Evolutionary conservation across 23 tunicate species (phyloP), one percentile per base, ranked within the genome.

Genomic region (Styela clava): DNA sequence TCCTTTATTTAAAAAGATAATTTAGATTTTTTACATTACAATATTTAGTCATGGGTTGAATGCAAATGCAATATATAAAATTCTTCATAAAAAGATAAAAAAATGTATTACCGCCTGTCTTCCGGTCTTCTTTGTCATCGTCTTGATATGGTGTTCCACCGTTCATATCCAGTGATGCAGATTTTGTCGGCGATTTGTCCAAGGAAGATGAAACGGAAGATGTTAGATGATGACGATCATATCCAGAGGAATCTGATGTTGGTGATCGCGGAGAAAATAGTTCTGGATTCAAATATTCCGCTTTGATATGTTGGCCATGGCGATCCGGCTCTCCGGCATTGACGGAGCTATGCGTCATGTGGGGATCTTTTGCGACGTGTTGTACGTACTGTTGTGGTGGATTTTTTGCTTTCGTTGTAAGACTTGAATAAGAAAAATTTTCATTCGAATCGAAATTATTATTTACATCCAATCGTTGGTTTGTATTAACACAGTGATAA

Each of bases 241-340:
- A 23, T 24, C 65, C 52, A 20, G 81, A 76, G 18, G 81, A 0
- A 44, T 76, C 81, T 0, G 81, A 76, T 20, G 81, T 52, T 44
- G 81, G 30, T 9, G 81, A 76, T 22, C 81, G 81, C 81, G 81
- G 81, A 18, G 81, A 52, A 52, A 76, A 76, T 7, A 76, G 27
- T 20, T 76, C 81, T 21, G 81, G 0, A 2, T 5, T 30, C 34
- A 71, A 34, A 44, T 37, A 76, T 76, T 76, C 81, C 1, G 81
- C 81, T 76, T 76, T 76, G 24, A 76, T 44, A 7, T 24, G 67
- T 29, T 76, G 81, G 9, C 31, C 63, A n/a, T 34, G 27, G 65
- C 81, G 37, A 44, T 36, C 62, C 0, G 16, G 25, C 7, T 16
- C 70, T 3, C 70, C 70, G 7, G 70, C 9, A 7, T 27, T 65